Percentiles rank a stretch among this genome's conserved stretches.
Evolutionary conservation across 2,888 invertebrate genomes (phyloP).

Genomic region (Platynereis dumerilii): DNA sequence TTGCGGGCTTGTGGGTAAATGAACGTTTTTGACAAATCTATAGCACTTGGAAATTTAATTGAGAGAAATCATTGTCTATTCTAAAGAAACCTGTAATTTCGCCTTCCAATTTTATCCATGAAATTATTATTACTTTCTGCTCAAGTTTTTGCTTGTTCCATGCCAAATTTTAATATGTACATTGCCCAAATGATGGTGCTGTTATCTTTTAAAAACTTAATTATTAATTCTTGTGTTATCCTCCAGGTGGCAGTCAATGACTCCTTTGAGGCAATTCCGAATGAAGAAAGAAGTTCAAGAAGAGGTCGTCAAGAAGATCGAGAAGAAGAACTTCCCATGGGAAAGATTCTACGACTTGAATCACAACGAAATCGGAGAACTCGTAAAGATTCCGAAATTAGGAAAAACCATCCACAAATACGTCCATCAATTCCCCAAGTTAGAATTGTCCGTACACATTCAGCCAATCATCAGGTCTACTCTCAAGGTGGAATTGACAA

Average conservation of each 20-base stretch:
- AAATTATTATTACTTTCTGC: too few species aligned
- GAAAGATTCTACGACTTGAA: conserved; percentile 90
- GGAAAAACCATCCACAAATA: conserved; percentile 95
- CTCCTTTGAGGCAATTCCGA: conserved; percentile 89
- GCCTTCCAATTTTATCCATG: too few species aligned
- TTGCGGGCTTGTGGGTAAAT: too few species aligned
- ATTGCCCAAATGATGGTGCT: too few species aligned
- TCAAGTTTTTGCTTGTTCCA: too few species aligned
- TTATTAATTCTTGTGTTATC: too few species aligned
- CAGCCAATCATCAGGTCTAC: conserved; percentile 93
- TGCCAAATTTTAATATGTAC: too few species aligned
- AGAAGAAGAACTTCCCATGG: conserved; percentile 81
- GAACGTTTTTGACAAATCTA: too few species aligned
- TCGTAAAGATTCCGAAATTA: conserved; percentile 87
- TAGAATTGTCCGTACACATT: conserved; percentile 95
- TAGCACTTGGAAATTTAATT: too few species aligned
- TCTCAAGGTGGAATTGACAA: conserved; percentile 91
- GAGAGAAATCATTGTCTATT: too few species aligned
- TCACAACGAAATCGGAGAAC: conserved; percentile 95
- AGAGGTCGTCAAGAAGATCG: conserved; percentile 94
- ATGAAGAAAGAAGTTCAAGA: conserved; percentile 86
- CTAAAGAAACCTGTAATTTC: too few species aligned
- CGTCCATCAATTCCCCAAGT: conserved; percentile 89
- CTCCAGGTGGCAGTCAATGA: conserved; percentile 93
- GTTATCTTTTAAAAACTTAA: too few species aligned